Conservation (phyloP, 2,797 vertebrate genomes). For the Rhabdomys pumilio region DNA sequence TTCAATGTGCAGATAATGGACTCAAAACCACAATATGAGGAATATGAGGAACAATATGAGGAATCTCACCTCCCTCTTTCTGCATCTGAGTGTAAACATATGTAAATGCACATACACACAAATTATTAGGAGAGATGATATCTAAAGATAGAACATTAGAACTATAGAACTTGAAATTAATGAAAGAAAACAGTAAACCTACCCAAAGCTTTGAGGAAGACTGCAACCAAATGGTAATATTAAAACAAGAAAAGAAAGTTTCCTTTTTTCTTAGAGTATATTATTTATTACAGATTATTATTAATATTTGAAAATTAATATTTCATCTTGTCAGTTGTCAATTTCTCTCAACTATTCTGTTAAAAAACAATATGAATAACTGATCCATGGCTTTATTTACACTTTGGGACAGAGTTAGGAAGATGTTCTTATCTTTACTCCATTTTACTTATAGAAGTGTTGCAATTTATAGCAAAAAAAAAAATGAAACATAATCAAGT, state of each 20-base stretch:
- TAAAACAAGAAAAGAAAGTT: background rate
- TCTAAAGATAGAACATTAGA: background rate
- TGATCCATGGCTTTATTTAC: background rate
- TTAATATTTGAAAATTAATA: background rate
- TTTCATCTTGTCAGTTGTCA: background rate
- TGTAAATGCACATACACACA: too few relatives aligned
- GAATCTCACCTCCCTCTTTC: too few relatives aligned
- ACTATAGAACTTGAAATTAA: background rate
- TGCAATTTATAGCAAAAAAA: background rate
- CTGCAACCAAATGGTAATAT: background rate
- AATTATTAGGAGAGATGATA: background rate
- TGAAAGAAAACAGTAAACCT: too few relatives aligned
- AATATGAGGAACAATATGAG: background rate
- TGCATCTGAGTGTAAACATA: background rate
- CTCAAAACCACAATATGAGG: background rate
- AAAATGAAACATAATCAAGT: background rate
- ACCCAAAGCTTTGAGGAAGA: background rate
- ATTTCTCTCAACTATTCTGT: background rate
- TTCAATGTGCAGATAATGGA: background rate
- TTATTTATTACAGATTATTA: background rate
- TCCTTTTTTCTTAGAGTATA: background rate
- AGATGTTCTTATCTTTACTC: background rate
- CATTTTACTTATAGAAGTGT: background rate
- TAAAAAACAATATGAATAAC: background rate
- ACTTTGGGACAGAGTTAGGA: background rate